Base-by-base conservation (phyloP, 2,888 invertebrate genomes). In the Clivina fossor region DNA sequence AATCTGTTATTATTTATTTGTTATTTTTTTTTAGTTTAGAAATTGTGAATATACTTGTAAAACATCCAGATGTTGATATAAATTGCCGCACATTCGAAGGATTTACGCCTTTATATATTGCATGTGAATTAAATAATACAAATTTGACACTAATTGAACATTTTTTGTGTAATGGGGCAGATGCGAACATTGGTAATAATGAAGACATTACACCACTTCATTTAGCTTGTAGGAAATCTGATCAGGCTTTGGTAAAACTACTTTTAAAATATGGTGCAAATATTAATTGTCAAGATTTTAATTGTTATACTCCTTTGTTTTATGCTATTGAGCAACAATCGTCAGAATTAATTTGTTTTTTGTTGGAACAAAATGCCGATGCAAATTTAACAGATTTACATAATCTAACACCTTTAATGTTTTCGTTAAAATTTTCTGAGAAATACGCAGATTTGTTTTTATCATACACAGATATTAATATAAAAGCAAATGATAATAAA, bases 391-490 rank as follows among this genome's bases (percentile, higher is more conserved):
- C 18, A 11, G 37, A 53, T n/a, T 18, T 5, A 2, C 11, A 35
- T 22, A 28, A 37, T 7, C 15, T 53, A n/a, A 53, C 33, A 19
- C 33, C 53, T 11, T 26, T 53, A 8, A 53, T 53, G 44, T 40
- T 18, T 16, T 2, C 24, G 19, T n/a, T 33, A 33, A 35, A 35
- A 44, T 26, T 13, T 19, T 19, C 20, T 24, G 5, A 7, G 1
- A 3, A 44, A 19, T 28, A 11, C 19, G 43, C 43, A 7, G 5
- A 35, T 11, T 7, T 44, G n/a, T 5, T 53, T n/a, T 16, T 53
- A n/a, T 44, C 53, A 15, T n/a, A 26, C 8, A 44, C 44, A 9
- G 7, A 13, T 13, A 16, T 53, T 7, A 37, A 44, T 19, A 13
- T 13, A 1, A 3, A 16, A 1, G 35, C 35, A 11, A 24, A 35